Evolutionary conservation across 2,888 invertebrate genomes (phyloP).

Genomic region (Agrochola circellaris): DNA sequence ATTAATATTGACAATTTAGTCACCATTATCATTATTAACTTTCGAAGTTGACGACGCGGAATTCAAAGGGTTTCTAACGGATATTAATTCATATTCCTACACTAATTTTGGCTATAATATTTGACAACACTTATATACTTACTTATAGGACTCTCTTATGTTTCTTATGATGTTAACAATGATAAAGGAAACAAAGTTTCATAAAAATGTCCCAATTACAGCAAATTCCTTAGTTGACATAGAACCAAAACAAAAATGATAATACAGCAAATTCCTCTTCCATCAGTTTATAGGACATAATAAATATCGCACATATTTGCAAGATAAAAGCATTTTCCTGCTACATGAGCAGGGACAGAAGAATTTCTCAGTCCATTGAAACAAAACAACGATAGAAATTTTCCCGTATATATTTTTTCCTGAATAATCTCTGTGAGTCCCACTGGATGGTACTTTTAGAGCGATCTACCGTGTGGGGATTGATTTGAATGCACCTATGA

Average conservation of each 20-base stretch:
- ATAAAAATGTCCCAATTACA: slow-evolving; percentile 12
- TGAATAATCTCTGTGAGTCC: slow-evolving; percentile 40
- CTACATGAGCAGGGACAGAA: slow-evolving; percentile 48
- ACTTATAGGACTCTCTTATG: background rate
- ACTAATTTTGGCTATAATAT: background rate
- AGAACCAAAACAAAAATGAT: slow-evolving; percentile 30
- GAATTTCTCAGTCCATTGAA: slow-evolving; percentile 54
- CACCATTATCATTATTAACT: background rate
- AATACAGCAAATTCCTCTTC: slow-evolving; percentile 43
- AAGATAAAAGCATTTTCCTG: slow-evolving; percentile 59
- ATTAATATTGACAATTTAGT: slow-evolving; percentile 8
- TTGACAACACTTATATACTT: background rate
- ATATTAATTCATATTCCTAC: slow-evolving; percentile 7
- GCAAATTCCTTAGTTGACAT: slow-evolving; percentile 34
- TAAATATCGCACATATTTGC: slow-evolving; percentile 48
- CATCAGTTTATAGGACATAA: slow-evolving; percentile 45
- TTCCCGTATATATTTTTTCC: slow-evolving; percentile 46
- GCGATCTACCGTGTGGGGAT: slow-evolving; percentile 47
- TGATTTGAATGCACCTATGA: slow-evolving; percentile 57
- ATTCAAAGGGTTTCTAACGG: background rate
- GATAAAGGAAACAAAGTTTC: background rate
- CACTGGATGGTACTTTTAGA: slow-evolving; percentile 41
- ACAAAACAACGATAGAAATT: slow-evolving; percentile 29
- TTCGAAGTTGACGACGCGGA: background rate
- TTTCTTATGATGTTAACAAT: background rate